These are phyloP conservation scores for Lottia scabra DNA, from an alignment of 2,888 invertebrate genomes.

Conservation along the genomic window DNA sequence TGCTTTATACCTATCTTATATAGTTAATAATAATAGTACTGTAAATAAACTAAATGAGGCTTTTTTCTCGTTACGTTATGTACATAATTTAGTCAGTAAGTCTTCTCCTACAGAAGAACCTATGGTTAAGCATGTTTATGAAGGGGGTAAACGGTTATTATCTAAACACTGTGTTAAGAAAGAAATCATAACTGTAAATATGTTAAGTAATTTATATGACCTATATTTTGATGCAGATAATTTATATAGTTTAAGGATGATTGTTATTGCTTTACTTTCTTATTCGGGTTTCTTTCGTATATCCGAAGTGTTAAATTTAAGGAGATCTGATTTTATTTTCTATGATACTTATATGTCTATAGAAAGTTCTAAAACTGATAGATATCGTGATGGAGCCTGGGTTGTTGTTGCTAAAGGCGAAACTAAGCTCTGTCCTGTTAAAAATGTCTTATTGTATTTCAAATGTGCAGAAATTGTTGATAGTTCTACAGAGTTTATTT, in stretches of 20 bases:
- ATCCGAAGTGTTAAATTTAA: conserved; percentile 13
- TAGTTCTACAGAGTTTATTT: background rate
- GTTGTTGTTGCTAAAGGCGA: conserved; percentile 4
- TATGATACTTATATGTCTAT: conserved; percentile 6
- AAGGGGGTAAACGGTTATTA: background rate
- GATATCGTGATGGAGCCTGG: conserved; percentile 12
- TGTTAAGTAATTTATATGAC: conserved; percentile 12
- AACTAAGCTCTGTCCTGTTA: conserved; percentile 15
- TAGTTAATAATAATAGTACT: too few relatives aligned
- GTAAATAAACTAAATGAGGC: too few relatives aligned
- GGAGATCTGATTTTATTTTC: conserved; percentile 10
- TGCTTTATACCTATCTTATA: too few relatives aligned
- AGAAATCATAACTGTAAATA: conserved; percentile 12
- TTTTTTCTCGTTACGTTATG: too few relatives aligned
- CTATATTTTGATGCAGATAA: conserved; percentile 2
- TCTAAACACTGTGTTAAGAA: background rate
- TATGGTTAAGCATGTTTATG: background rate
- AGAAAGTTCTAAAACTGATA: conserved; percentile 19
- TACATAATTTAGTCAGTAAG: too few relatives aligned
- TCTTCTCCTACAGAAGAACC: too few relatives aligned
- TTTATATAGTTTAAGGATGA: too few relatives aligned
- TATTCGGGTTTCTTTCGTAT: conserved; percentile 15
- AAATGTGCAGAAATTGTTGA: background rate
- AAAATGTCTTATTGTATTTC: conserved; percentile 13
- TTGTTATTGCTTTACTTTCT: background rate